Percentiles rank a stretch among this genome's conserved stretches.
Conservation (phyloP, 2,888 invertebrate species). For the Bombylius discolor region DNA sequence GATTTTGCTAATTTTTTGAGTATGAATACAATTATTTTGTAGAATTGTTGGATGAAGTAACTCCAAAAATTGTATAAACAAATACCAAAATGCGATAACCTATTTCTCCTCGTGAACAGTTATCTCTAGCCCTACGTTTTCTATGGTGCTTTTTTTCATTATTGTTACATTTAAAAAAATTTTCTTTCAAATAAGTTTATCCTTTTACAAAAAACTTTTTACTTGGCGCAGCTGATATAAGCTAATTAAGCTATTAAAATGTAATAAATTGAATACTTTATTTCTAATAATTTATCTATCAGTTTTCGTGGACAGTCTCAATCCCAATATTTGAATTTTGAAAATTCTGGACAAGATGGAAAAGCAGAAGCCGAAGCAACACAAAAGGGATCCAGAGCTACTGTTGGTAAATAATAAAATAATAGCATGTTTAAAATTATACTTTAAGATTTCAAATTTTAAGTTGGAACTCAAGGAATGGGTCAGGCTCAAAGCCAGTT, state of each 20-base stretch:
- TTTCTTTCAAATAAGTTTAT: too few relatives aligned
- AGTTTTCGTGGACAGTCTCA: constrained; percentile 61
- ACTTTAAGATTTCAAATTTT: constrained; percentile 18
- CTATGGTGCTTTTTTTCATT: too few relatives aligned
- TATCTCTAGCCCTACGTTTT: too few relatives aligned
- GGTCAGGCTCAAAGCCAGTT: constrained; percentile 83
- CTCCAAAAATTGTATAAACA: too few relatives aligned
- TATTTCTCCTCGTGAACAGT: too few relatives aligned
- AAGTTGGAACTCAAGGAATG: constrained; percentile 72
- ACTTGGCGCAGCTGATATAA: too few relatives aligned
- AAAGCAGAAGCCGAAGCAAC: constrained; percentile 73
- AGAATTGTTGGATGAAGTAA: too few relatives aligned
- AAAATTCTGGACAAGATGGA: constrained; percentile 48
- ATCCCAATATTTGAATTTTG: constrained; percentile 66
- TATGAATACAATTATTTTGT: too few relatives aligned
- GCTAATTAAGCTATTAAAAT: background rate
- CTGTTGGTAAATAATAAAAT: constrained; percentile 28
- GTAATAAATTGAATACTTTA: background rate
- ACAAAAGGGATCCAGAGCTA: constrained; percentile 37
- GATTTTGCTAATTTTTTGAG: too few relatives aligned
- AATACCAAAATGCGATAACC: too few relatives aligned
- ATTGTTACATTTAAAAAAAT: too few relatives aligned
- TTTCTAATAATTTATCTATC: background rate
- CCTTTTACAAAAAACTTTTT: too few relatives aligned
- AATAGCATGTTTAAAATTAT: background rate